Evolutionary conservation across 2,113 vertebrate genomes (phyloP).

Genomic region (Lycaon pictus): DNA sequence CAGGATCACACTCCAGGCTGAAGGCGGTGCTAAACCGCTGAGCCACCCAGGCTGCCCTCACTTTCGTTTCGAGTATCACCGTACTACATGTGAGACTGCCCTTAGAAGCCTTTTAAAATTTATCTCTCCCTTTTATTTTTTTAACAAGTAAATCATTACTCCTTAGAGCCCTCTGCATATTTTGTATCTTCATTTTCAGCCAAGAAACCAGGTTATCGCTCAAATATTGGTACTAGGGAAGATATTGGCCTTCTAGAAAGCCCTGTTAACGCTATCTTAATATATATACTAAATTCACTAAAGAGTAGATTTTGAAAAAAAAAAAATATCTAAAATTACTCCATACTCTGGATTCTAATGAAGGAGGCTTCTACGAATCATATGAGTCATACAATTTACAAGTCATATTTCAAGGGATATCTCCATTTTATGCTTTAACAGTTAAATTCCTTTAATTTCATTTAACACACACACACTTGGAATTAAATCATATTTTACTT

Average conservation of each 20-base stretch:
- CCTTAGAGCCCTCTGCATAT: background rate
- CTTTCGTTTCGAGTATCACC: accelerated
- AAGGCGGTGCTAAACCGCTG: no score
- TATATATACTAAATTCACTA: background rate
- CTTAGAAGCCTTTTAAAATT: background rate
- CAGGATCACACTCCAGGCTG: no score
- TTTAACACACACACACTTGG: background rate
- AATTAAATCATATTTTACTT: slow-evolving; percentile 31
- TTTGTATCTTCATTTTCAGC: background rate
- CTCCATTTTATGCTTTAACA: background rate
- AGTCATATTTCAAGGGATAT: background rate
- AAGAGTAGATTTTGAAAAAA: background rate
- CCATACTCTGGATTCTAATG: background rate
- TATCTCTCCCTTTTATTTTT: background rate
- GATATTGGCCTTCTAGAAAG: background rate
- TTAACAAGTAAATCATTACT: background rate
- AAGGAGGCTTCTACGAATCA: background rate
- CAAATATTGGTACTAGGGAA: no score
- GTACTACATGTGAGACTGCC: background rate
- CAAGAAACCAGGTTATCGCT: background rate
- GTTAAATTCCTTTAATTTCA: background rate
- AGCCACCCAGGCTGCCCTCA: background rate
- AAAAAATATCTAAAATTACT: background rate
- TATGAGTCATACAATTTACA: background rate
- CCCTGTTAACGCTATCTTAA: background rate